Evolutionary conservation across 2,888 invertebrate genomes (phyloP).

Genomic region (Napeogenes sylphis): DNA sequence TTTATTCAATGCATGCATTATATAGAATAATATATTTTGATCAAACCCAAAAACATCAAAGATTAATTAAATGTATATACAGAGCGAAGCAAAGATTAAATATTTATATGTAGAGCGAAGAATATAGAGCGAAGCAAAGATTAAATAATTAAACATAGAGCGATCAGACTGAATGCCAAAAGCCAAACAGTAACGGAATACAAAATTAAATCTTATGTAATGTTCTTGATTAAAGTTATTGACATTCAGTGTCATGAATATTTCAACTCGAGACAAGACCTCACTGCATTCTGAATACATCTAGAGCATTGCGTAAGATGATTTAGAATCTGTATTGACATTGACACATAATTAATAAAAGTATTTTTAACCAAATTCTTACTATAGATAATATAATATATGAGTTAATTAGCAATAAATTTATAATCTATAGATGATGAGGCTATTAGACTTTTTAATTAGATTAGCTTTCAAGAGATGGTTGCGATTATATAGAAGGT

Average conservation of each 20-base stretch:
- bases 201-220: conserved; percentile 4
- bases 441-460: too few relatives aligned
- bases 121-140: too few relatives aligned
- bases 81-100: too few relatives aligned
- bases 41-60: too few relatives aligned
- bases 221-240: background rate
- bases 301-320: conserved; percentile 1
- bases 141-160: too few relatives aligned
- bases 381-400: background rate
- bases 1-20: too few relatives aligned
- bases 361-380: background rate
- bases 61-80: too few relatives aligned
- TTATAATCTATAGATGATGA: too few relatives aligned
- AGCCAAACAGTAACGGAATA: background rate
- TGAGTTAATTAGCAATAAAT: background rate
- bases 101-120: too few relatives aligned
- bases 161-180: background rate
- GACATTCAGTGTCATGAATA: conserved; percentile 2
- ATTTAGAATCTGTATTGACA: conserved; percentile 2
- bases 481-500: too few relatives aligned
- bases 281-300: background rate
- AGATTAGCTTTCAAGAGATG: too few relatives aligned
- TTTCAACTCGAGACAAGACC: conserved; percentile 3
- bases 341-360: background rate
- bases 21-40: too few relatives aligned